These are phyloP conservation scores for Drosophila dunni DNA, from an alignment of 1,140 invertebrate species.

Conservation along the genomic window DNA sequence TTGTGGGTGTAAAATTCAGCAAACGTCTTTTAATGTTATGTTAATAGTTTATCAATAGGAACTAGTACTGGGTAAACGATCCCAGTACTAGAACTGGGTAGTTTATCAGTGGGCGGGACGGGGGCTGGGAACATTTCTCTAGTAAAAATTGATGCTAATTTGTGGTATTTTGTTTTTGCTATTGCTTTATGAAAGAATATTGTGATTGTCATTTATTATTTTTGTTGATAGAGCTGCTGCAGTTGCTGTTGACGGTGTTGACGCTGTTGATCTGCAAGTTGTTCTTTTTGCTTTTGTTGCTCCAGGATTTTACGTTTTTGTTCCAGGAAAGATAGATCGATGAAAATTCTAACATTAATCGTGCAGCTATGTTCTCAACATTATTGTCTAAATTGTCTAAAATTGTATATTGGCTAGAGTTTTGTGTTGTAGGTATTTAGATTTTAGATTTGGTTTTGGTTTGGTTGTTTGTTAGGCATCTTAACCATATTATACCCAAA, in stretches of 20 bases:
- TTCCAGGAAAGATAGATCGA: slow-evolving; percentile 92
- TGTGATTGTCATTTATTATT: slow-evolving; percentile 53
- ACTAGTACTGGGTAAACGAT: slow-evolving; percentile 44
- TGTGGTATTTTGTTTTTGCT: slow-evolving; percentile 34
- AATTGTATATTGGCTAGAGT: slow-evolving; percentile 47
- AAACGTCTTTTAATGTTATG: slow-evolving; percentile 52
- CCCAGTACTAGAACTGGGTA: slow-evolving; percentile 26
- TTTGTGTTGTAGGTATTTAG: slow-evolving; percentile 31
- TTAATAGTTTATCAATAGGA: slow-evolving; percentile 31
- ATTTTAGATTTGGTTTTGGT: slow-evolving; percentile 17
- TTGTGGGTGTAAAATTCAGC: slow-evolving; percentile 33
- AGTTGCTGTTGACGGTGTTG: slow-evolving; percentile 78
- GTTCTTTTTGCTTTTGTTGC: slow-evolving; percentile 85
- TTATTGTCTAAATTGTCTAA: slow-evolving; percentile 50
- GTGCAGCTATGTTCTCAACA: slow-evolving; percentile 82
- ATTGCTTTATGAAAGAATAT: slow-evolving; percentile 38
- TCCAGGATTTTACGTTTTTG: slow-evolving; percentile 89
- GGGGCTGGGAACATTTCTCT: slow-evolving; percentile 35
- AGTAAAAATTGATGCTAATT: slow-evolving; percentile 50
- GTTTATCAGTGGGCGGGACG: slow-evolving; percentile 23
- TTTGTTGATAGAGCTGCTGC: slow-evolving; percentile 80
- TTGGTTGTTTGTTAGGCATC: slow-evolving; percentile 34
- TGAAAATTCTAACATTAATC: slow-evolving; percentile 88
- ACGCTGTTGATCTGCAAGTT: slow-evolving; percentile 80
- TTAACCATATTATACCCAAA: slow-evolving; percentile 37